Base-by-base conservation (phyloP, 2,113 vertebrate genomes). In the Gavia stellata region DNA sequence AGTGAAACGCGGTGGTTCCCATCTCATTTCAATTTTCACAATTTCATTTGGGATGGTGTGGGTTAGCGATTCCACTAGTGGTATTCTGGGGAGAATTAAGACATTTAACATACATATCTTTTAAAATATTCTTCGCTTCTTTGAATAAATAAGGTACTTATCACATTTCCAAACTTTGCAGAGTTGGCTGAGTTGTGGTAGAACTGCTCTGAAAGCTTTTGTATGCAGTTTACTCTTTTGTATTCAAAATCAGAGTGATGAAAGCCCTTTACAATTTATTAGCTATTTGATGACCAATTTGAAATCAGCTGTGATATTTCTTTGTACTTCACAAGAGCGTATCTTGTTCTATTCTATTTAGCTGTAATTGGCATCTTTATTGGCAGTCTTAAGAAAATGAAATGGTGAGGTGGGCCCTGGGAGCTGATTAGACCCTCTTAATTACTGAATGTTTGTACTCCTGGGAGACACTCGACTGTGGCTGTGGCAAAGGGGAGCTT, bases 321-420 rank as follows among this genome's bases (percentile, higher is more conserved):
- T 94, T 89, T 91, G 86, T 89, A 42, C 68, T 94, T 81, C 73
- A 87, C 29, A 84, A 75, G 40, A 96, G 31, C 61, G 7, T 68
- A 61, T 94, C 88, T 92, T 81, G 61, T 86, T 91, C 88, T 86
- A 36, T 78, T 67, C 36, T 55, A 89, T 96, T 94, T 94, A 74
- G 65, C 94, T 84, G 61, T 93, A 96, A 96, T 94, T 93, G 86
- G 68, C 68, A 71, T 91, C 61, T 84, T 88, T 89, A 79, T 91
- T 94, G 92, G 44, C 88, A 94, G 86, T 61, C 58, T 72, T 82
- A 87, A 86, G 72, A 81, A 94, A 88, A 61, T 66, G 83, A 81
- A 79, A 85, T 81, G 66, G 36, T 75, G 91, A 94, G 62, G 92
- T 95, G 81, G 94, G 77, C 92, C 73, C 62, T 87, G 84, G 92